A percentile compares a stretch with the other conserved stretches of the same genome.
These are phyloP conservation scores for Amazona guildingii DNA, from an alignment of 2,113 vertebrate species.

Conservation along the genomic window DNA sequence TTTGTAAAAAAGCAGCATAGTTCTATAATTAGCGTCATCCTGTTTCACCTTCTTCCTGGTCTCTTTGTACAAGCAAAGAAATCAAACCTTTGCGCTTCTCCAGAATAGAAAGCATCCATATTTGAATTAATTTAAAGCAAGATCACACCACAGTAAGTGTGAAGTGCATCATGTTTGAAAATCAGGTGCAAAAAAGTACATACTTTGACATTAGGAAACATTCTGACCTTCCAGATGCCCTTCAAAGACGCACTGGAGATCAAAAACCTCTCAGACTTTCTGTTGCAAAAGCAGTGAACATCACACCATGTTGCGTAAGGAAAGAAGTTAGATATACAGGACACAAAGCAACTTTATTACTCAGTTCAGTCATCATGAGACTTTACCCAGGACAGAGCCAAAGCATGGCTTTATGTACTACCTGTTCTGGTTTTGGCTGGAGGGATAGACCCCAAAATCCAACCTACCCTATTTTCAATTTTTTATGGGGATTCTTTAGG, in stretches of 20 bases:
- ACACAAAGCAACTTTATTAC: neutral
- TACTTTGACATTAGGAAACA: neutral
- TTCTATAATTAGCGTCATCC: neutral
- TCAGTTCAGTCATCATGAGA: neutral
- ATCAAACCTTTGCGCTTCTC: neutral
- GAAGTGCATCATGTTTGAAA: neutral
- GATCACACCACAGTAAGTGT: neutral
- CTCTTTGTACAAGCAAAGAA: neutral
- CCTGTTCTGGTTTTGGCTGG: neutral
- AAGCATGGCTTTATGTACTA: neutral
- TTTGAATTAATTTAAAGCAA: neutral
- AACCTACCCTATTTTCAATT: neutral
- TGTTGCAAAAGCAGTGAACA: neutral
- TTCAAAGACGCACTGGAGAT: neutral
- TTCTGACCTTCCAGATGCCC: neutral
- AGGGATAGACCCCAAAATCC: neutral
- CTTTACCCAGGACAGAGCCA: neutral
- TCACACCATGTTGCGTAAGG: fast-evolving
- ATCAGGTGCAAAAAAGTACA: neutral
- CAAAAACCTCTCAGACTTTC: neutral
- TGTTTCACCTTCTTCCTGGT: neutral
- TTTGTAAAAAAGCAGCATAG: neutral
- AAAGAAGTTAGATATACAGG: neutral
- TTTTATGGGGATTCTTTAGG: neutral
- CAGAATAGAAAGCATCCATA: neutral